A percentile compares a stretch with the other conserved stretches of the same genome.
Evolutionary conservation across 1,140 invertebrate genomes (phyloP).

Genomic region (Caenorhabditis briggsae): DNA sequence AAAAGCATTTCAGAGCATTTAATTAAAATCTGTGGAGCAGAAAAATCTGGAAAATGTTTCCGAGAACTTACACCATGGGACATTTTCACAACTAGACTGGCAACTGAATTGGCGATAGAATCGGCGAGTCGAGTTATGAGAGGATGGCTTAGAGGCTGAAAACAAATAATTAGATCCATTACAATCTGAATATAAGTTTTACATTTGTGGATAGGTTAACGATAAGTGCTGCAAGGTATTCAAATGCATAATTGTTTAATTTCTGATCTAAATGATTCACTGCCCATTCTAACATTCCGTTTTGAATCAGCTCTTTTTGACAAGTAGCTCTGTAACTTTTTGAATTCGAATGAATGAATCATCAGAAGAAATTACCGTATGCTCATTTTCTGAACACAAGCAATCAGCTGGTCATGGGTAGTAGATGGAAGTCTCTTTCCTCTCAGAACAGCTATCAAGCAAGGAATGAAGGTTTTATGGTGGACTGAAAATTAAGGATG

Average conservation of each 20-base stretch:
- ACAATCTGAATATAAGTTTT: not conserved
- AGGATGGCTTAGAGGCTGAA: conserved; percentile 53
- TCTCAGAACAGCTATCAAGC: conserved; percentile 47
- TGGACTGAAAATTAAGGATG: conserved; percentile 51
- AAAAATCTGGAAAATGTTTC: not conserved
- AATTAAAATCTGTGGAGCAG: no score
- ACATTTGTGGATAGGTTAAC: conserved; percentile 57
- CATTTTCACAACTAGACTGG: conserved; percentile 31
- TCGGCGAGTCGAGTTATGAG: conserved; percentile 55
- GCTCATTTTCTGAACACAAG: conserved; percentile 59
- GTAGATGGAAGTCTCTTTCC: conserved; percentile 53
- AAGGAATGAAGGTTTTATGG: conserved; percentile 55
- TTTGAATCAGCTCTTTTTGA: conserved; percentile 55
- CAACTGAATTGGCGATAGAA: conserved; percentile 51
- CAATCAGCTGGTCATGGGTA: conserved; percentile 58
- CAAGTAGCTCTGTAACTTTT: conserved; percentile 42
- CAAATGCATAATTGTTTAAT: conserved; percentile 54
- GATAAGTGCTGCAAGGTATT: conserved; percentile 53
- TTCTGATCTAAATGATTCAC: conserved; percentile 53
- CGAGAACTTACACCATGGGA: conserved; percentile 24
- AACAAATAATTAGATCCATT: not conserved
- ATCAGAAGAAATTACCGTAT: not conserved
- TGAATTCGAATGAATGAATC: not conserved
- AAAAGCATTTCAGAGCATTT: not conserved
- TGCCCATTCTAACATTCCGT: conserved; percentile 61